Evolutionary conservation across 2,888 invertebrate species (phyloP), one percentile per base, ranked within the genome.

Genomic region (Drosophila formosana): DNA sequence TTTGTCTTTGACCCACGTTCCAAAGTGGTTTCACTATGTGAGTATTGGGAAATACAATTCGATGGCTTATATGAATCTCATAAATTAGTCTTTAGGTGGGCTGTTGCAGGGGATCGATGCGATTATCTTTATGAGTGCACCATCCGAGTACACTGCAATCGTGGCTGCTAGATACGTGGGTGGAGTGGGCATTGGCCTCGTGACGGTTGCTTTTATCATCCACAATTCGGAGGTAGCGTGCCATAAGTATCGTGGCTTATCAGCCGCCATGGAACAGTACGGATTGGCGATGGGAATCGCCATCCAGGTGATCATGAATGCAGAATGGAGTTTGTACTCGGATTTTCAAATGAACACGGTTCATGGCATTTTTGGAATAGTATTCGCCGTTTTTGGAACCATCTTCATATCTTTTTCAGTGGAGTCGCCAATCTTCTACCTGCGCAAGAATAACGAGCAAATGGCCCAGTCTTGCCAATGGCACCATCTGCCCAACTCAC

Each of bases 391-490:
- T 1, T 1, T 77, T 0, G 80, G 78, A 0, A 18, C 89, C 0
- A 25, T 49, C 3, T 45, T 49, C 3, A 58, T 80, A 3, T 60
- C 51, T 3, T 9, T 69, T 0, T 66, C 79, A 0, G 66, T 80
- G 1, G 92, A 91, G 58, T 91, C 91, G 7, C 90, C 91, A 1
- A 67, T 90, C 26, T 90, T 78, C 53, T 72, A 76, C 39, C 55
- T 92, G 9, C 82, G 85, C 7, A 71, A 66, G 6, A 75, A 75
- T 3, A 70, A 88, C 26, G 90, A 90, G 50, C 55, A 66, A 2
- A 74, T 63, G 45, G 92, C 91, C 0, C 63, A 78, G 0, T 11
- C 57, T 3, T 73, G 56, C 3, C 64, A 87, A 46, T 55, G 67
- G 11, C 64, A 62, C 1, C 67, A 86, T 1, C 25, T 89, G 62